Evolutionary conservation across 2,888 invertebrate genomes (phyloP).

Genomic region (Biston betularia): DNA sequence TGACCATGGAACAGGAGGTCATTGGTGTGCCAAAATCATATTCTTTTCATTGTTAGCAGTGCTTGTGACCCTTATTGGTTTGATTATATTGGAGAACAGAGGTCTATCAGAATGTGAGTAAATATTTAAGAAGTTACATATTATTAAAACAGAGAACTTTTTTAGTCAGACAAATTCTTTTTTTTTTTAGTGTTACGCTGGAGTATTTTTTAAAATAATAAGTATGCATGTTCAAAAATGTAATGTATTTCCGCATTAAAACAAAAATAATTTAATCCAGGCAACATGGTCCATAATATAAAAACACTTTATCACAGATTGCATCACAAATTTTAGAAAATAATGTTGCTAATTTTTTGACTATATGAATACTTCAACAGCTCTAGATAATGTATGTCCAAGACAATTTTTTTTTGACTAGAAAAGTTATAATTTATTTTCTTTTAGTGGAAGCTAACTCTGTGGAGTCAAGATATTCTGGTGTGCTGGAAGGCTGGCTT

Average conservation of each 20-base stretch:
- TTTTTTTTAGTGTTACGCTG: background rate
- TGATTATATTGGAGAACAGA: slow-evolving; percentile 93
- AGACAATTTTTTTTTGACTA: too few relatives aligned
- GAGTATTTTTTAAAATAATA: too few relatives aligned
- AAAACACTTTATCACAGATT: too few relatives aligned
- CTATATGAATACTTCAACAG: too few relatives aligned
- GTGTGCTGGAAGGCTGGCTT: slow-evolving; percentile 92
- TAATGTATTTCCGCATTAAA: too few relatives aligned
- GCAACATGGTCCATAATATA: too few relatives aligned
- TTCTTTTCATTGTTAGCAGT: slow-evolving; percentile 92
- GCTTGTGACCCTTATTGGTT: slow-evolving; percentile 90
- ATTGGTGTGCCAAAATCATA: slow-evolving; percentile 93
- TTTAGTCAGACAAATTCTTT: too few relatives aligned
- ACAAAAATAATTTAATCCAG: too few relatives aligned
- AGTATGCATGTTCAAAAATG: too few relatives aligned
- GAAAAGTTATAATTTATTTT: slow-evolving; percentile 16
- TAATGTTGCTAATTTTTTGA: too few relatives aligned
- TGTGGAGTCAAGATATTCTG: slow-evolving; percentile 90
- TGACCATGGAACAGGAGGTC: slow-evolving; percentile 92
- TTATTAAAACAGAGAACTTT: background rate
- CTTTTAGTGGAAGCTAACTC: slow-evolving; percentile 78
- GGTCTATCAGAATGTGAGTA: slow-evolving; percentile 92
- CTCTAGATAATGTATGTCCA: too few relatives aligned
- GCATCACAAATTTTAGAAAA: too few relatives aligned
- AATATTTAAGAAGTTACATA: background rate